Conservation (phyloP, 1,140 invertebrate genomes). For the Vollenhovia emeryi region DNA sequence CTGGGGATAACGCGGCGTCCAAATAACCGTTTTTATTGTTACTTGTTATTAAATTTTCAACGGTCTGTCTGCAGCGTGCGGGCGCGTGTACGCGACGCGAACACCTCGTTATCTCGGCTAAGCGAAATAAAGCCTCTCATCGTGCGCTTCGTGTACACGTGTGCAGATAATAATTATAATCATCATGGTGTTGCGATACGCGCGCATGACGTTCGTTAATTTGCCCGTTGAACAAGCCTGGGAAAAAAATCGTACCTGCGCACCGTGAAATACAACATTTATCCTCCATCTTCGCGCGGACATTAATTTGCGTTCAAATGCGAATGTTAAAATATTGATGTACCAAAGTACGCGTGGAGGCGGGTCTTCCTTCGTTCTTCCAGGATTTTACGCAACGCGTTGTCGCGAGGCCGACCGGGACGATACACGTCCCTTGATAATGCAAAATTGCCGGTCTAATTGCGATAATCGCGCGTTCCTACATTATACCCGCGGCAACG, state of each 20-base stretch:
- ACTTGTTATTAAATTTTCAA: slow-evolving; percentile 61
- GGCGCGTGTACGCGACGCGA: slow-evolving; percentile 16
- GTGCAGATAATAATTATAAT: slow-evolving; percentile 39
- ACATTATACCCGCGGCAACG: neutral
- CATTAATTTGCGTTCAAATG: neutral
- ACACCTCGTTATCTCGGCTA: slow-evolving; percentile 61
- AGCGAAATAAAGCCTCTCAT: slow-evolving; percentile 50
- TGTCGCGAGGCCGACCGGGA: neutral
- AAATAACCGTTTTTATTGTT: slow-evolving; percentile 67
- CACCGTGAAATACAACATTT: slow-evolving; percentile 4
- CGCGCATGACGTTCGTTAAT: slow-evolving; percentile 20
- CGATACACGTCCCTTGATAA: neutral
- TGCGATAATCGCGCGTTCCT: slow-evolving; percentile 27
- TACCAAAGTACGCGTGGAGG: neutral
- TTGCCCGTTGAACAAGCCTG: neutral
- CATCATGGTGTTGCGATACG: neutral
- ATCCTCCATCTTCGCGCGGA: neutral
- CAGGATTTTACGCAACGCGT: slow-evolving; percentile 8
- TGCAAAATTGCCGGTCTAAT: slow-evolving; percentile 31
- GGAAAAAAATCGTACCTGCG: neutral
- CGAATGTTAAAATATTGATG: slow-evolving; percentile 11
- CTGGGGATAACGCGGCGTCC: slow-evolving; percentile 47
- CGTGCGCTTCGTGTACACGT: neutral
- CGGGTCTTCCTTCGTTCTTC: neutral
- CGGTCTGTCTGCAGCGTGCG: slow-evolving; percentile 26